Evolutionary conservation across 2,797 vertebrate species (phyloP), one percentile per base, ranked within the genome.

Genomic region (Sitta carolinensis): DNA sequence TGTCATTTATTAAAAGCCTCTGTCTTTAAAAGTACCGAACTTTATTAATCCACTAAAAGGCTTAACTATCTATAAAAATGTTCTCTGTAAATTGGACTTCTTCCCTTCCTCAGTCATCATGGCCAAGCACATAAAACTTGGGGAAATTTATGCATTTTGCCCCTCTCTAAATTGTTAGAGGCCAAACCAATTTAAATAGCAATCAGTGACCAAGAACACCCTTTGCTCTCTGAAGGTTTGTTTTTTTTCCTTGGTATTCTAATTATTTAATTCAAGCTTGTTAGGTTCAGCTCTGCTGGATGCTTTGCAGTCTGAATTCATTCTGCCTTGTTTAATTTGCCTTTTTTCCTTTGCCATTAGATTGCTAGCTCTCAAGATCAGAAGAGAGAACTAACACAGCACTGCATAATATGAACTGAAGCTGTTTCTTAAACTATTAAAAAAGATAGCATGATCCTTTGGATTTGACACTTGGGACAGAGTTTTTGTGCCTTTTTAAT

Each of bases 171-270:
- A 91, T 94, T 0, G 1, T 93, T 93, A 91, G 95, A 96, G 94
- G 93, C 87, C 89, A 93, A 95, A 95, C 83, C 87, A 96, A 94
- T 95, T 96, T 96, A 94, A 96, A 97, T 77, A 94, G 89, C 83
- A 94, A 91, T 97, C 95, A 95, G 74, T 96, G 95, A 95, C 94
- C 95, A 97, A 91, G 95, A 95, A 90, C 85, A 97, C 83, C 80
- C 91, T 97, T 96, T 96, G 83, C 80, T 91, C 93, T 96, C 83
- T 90, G 63, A 87, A 95, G 77, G 32, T 34, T 87, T 85, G 21
- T 50, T 77, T 85, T 68, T 80, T 77, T 72, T 30, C 40, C 76
- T 67, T 80, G 57, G 52, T 87, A 74, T 94, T 94, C 83, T 94
- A 95, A 95, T 96, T 96, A 90, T 95, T 97, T 94, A 88, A 90